A percentile compares a stretch with the other conserved stretches of the same genome.
These are phyloP conservation scores for Thymelicus lineola DNA, from an alignment of 2,888 invertebrate species.

Conservation along the genomic window DNA sequence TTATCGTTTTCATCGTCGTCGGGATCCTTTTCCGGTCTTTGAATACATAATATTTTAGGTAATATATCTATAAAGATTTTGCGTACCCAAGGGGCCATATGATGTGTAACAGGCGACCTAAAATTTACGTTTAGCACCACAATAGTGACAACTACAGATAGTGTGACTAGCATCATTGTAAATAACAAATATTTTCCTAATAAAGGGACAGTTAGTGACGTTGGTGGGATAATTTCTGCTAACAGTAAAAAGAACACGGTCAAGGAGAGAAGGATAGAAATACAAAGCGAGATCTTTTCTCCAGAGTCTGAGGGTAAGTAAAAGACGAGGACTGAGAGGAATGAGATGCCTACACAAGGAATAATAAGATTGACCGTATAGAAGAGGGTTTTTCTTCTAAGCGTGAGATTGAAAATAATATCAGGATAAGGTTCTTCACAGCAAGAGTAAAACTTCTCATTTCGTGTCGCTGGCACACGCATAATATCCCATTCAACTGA, in stretches of 20 bases:
- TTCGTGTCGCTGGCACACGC: conserved; percentile 94
- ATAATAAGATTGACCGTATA: conserved; percentile 99
- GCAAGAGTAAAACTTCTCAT: conserved; percentile 97
- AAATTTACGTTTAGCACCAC: conserved; percentile 97
- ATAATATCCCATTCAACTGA: conserved; percentile 99
- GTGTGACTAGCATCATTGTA: conserved; percentile 97
- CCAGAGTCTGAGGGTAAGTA: conserved; percentile 99
- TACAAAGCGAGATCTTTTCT: conserved; percentile 98
- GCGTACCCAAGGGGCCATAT: conserved; percentile 96
- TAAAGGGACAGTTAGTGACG: conserved; percentile 95
- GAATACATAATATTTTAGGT: conserved; percentile 94
- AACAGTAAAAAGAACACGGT: conserved; percentile 97
- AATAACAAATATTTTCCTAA: conserved; percentile 96
- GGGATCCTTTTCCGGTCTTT: conserved; percentile 93
- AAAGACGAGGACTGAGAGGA: conserved; percentile 98
- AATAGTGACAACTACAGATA: conserved; percentile 97
- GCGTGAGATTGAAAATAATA: conserved; percentile 98
- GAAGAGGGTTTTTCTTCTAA: conserved; percentile 97
- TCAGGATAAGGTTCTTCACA: conserved; percentile 98
- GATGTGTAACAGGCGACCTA: conserved; percentile 95
- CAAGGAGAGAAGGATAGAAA: conserved; percentile 95
- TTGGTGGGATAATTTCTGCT: conserved; percentile 97
- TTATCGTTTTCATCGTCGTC: conserved; percentile 86
- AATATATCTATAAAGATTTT: conserved; percentile 93
- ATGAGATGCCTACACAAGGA: conserved; percentile 98